Percentiles rank a stretch among this genome's conserved stretches.
These are phyloP conservation scores for Cydia strobilella DNA, from an alignment of 1,140 invertebrate genomes.

Conservation along the genomic window DNA sequence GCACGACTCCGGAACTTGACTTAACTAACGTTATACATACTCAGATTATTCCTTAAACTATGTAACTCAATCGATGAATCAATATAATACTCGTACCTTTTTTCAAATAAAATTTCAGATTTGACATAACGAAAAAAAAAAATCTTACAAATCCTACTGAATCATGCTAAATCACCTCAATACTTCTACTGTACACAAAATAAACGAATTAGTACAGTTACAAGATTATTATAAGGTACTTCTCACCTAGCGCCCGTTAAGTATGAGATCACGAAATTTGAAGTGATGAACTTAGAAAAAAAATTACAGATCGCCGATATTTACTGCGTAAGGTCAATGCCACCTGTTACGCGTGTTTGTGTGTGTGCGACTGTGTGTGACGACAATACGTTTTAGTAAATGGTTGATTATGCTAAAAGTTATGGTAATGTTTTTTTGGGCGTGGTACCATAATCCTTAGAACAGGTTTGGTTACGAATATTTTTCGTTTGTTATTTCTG, in stretches of 20 bases:
- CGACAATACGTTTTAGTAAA: neutral
- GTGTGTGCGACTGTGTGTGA: neutral
- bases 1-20: no score
- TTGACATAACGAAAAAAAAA: no score
- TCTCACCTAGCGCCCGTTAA: neutral
- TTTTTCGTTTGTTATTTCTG: no score
- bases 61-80: no score
- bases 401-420: neutral
- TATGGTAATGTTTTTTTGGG: neutral
- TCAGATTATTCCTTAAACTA: no score
- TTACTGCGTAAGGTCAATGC: conserved; percentile 3
- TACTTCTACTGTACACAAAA: conserved; percentile 30
- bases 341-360: neutral
- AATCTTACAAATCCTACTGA: no score
- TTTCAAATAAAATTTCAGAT: no score
- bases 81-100: no score
- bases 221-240: neutral
- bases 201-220: conserved; percentile 17
- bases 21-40: no score
- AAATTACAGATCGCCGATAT: neutral
- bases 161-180: no score
- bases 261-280: neutral
- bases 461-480: neutral
- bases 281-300: neutral
- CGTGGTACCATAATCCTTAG: neutral